Percentiles rank a stretch among this genome's conserved stretches.
Conservation (phyloP, 1,140 invertebrate species). For the Zaprionus gabonicus region DNA sequence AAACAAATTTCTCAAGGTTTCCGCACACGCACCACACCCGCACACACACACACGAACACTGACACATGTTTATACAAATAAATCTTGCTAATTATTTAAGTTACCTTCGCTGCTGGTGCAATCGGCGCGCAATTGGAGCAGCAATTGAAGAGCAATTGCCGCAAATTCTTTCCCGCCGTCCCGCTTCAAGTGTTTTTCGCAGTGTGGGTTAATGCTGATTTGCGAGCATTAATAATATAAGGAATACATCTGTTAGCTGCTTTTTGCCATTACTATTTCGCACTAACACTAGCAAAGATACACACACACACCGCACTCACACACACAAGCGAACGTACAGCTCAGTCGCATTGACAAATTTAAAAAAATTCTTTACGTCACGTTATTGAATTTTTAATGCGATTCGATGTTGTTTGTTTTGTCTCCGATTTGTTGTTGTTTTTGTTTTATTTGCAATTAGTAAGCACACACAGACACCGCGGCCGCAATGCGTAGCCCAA, state of each 20-base stretch:
- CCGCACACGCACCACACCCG: constrained; percentile 31
- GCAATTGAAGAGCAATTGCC: constrained; percentile 31
- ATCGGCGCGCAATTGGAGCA: constrained; percentile 38
- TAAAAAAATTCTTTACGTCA: constrained; percentile 39
- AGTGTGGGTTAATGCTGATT: constrained; percentile 57
- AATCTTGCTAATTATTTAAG: constrained; percentile 57
- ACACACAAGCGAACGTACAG: constrained; percentile 18
- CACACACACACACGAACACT: constrained; percentile 18
- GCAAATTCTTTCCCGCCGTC: constrained; percentile 1
- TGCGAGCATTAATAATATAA: constrained; percentile 35
- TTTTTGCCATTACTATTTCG: constrained; percentile 57
- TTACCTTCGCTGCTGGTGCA: constrained; percentile 64
- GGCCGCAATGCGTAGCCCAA: constrained; percentile 33
- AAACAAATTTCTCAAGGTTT: constrained; percentile 68
- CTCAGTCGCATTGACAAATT: constrained; percentile 22
- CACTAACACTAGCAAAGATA: constrained; percentile 29
- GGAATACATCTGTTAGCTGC: constrained; percentile 32
- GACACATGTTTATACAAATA: constrained; percentile 26
- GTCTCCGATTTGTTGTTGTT: constrained; percentile 15
- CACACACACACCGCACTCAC: constrained; percentile 33
- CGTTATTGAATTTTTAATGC: constrained; percentile 32
- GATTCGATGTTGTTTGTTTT: constrained; percentile 14
- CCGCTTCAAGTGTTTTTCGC: constrained; percentile 38
- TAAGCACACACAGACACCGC: constrained; percentile 17
- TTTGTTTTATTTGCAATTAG: constrained; percentile 48